These are phyloP conservation scores for Ormyrus labotus DNA, from an alignment of 2,888 invertebrate species.

Conservation along the genomic window DNA sequence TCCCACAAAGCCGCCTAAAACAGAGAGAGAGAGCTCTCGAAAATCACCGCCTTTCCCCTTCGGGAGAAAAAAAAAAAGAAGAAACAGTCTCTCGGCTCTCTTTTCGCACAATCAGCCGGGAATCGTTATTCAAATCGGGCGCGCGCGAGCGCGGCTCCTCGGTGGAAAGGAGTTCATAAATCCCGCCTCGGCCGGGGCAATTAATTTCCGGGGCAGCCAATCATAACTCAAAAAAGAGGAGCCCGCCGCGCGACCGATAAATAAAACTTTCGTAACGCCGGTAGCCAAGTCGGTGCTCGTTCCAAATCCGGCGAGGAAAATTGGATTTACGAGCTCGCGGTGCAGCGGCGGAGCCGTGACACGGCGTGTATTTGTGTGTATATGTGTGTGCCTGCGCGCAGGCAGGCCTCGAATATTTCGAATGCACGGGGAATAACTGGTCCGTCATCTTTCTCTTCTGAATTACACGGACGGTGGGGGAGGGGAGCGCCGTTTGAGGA, in stretches of 20 bases:
- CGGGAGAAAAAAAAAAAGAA: neutral
- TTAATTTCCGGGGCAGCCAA: neutral
- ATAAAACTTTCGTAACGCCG: conserved; percentile 55
- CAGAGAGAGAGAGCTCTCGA: no score
- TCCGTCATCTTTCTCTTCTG: neutral
- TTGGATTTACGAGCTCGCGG: conserved; percentile 54
- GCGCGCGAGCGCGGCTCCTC: neutral
- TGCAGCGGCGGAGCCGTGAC: conserved; percentile 21
- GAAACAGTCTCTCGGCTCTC: neutral
- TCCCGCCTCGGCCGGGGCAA: neutral
- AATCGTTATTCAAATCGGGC: conserved; percentile 37
- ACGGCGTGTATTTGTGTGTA: neutral
- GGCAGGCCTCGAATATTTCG: conserved; percentile 34
- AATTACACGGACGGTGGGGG: neutral
- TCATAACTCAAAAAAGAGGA: no score
- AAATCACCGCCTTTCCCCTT: neutral
- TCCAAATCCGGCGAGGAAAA: conserved; percentile 56
- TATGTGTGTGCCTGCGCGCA: no score
- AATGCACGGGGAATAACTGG: conserved; percentile 18
- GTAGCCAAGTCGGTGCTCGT: conserved; percentile 46
- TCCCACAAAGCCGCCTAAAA: no score
- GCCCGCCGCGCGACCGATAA: conserved; percentile 5
- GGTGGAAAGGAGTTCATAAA: neutral
- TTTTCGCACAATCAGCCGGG: conserved; percentile 5
- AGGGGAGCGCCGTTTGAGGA: neutral